Evolutionary conservation across 2,797 vertebrate species (phyloP).

Genomic region (Mallotus villosus): DNA sequence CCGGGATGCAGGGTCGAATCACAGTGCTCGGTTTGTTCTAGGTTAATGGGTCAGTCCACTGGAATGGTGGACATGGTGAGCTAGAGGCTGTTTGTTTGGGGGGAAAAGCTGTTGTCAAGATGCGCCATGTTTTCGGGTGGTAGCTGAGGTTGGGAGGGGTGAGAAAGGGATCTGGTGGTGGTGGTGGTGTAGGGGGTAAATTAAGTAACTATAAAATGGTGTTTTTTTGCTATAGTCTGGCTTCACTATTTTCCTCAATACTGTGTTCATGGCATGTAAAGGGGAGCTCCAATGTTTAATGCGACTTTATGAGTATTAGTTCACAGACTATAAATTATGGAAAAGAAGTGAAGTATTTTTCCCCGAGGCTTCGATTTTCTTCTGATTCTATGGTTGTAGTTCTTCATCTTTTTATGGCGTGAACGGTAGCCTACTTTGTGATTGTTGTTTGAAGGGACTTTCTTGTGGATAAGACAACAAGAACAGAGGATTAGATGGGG

Average conservation of each 20-base stretch:
- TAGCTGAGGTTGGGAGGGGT: too few relatives aligned
- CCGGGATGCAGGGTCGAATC: conserved; percentile 11
- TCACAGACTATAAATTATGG: too few relatives aligned
- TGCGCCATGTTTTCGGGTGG: conserved; percentile 1
- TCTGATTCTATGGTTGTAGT: not conserved
- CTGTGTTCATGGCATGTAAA: too few relatives aligned
- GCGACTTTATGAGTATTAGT: too few relatives aligned
- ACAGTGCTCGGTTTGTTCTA: conserved; percentile 58
- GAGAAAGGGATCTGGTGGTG: too few relatives aligned
- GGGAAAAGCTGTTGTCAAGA: conserved; percentile 22
- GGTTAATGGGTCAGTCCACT: conserved; percentile 56
- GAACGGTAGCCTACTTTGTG: not conserved
- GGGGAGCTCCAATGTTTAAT: too few relatives aligned
- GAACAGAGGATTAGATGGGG: conserved; percentile 14
- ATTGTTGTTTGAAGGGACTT: conserved; percentile 25
- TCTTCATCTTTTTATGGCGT: not conserved
- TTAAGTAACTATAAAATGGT: too few relatives aligned
- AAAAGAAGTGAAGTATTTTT: too few relatives aligned
- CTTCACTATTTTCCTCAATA: too few relatives aligned
- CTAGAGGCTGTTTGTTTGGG: conserved; percentile 44
- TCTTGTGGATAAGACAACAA: not conserved
- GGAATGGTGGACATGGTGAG: conserved; percentile 44
- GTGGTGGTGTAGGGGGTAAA: too few relatives aligned
- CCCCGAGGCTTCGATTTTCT: not conserved
- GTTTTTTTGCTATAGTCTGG: too few relatives aligned